These are phyloP conservation scores for Callinectes sapidus DNA, from an alignment of 2,888 invertebrate genomes.

Conservation along the genomic window DNA sequence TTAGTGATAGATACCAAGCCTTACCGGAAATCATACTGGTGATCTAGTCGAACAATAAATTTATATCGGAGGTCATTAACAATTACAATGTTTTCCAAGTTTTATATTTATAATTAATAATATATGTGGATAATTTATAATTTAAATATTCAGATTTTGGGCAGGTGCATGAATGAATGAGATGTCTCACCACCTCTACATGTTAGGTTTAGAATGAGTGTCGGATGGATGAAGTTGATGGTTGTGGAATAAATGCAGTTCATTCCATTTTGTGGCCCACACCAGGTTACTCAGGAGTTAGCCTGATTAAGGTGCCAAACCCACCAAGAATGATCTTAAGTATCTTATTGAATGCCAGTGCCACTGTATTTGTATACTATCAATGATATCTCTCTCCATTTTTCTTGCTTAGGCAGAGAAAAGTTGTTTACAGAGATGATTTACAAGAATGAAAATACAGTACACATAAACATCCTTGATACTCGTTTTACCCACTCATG, in stretches of 20 bases:
- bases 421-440: neutral
- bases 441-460: neutral
- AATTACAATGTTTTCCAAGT: neutral
- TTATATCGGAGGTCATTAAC: conserved; percentile 8
- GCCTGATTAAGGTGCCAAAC: conserved; percentile 29
- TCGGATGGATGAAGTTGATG: neutral
- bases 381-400: neutral
- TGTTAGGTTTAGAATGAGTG: conserved; percentile 6
- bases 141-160: conserved; percentile 10
- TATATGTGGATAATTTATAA: neutral
- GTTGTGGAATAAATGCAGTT: conserved; percentile 4
- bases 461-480: neutral
- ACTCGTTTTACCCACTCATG: neutral
- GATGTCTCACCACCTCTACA: conserved; percentile 1
- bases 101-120: conserved; percentile 13
- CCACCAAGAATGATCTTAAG: conserved; percentile 22
- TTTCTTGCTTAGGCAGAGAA: neutral
- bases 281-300: neutral
- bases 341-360: neutral
- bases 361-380: neutral
- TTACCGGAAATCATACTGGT: conserved; percentile 7
- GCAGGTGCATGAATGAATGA: conserved; percentile 11
- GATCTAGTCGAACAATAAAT: neutral
- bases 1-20: neutral
- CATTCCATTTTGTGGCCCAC: conserved; percentile 13